Evolutionary conservation across 64 coral and sea anemone genomes (phyloP).

Genomic region (Stylophora pistillata): DNA sequence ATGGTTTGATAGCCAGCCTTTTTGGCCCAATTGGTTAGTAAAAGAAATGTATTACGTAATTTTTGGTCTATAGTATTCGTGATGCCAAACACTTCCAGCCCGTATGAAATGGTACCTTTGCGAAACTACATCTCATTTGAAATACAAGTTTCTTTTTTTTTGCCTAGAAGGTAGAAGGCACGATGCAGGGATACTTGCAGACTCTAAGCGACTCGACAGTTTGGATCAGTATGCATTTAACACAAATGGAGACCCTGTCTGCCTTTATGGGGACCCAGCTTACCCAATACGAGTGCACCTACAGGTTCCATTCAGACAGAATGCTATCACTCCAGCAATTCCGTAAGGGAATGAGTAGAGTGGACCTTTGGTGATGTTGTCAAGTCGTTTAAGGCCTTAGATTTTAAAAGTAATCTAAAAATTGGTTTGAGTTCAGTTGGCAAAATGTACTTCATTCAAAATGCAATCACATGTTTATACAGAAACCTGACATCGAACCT

Average conservation of each 20-base stretch:
- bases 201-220: slow-evolving; percentile 17
- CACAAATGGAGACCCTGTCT: slow-evolving; percentile 6
- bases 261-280: slow-evolving; percentile 49
- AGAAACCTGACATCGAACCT: slow-evolving; percentile 43
- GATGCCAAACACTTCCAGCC: too few species aligned
- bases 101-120: too few species aligned
- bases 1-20: background rate
- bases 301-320: slow-evolving; percentile 30
- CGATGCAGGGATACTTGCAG: slow-evolving; percentile 48
- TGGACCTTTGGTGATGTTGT: slow-evolving; percentile 47
- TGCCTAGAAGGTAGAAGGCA: slow-evolving; percentile 17
- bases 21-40: background rate
- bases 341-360: slow-evolving; percentile 10
- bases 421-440: slow-evolving; percentile 40
- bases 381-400: slow-evolving; percentile 28
- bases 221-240: slow-evolving; percentile 34
- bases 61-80: too few species aligned
- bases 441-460: slow-evolving; percentile 56
- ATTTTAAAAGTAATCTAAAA: slow-evolving; percentile 53
- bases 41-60: background rate
- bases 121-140: too few species aligned
- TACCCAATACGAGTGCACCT: slow-evolving; percentile 44
- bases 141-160: background rate
- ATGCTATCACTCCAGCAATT: slow-evolving; percentile 14
- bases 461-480: slow-evolving; percentile 54